A percentile compares a stretch with the other conserved stretches of the same genome.
Conservation (phyloP, 1,140 invertebrate genomes). For the Pseudomyrmex concolor region DNA sequence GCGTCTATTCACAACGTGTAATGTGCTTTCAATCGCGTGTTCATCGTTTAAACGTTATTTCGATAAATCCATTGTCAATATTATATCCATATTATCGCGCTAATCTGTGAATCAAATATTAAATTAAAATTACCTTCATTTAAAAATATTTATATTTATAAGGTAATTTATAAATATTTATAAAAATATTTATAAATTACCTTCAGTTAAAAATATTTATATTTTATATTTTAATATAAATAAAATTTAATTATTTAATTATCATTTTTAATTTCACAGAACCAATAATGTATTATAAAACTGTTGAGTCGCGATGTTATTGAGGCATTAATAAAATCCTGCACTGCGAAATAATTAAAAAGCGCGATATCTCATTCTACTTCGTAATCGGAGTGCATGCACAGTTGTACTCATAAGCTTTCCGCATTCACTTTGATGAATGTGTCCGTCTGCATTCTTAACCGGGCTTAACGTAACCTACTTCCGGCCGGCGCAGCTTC, state of each 20-base stretch:
- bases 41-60: constrained; percentile 10
- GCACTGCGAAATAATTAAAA: constrained; percentile 7
- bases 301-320: not conserved
- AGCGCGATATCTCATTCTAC: constrained; percentile 1
- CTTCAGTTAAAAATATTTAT: too few species aligned
- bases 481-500: constrained; percentile 26
- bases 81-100: not conserved
- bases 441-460: constrained; percentile 53
- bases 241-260: not conserved
- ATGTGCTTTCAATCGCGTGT: constrained; percentile 9
- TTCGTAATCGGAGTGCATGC: constrained; percentile 16
- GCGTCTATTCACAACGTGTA: constrained; percentile 10
- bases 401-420: constrained; percentile 12
- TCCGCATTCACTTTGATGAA: constrained; percentile 24
- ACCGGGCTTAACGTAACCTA: constrained; percentile 61
- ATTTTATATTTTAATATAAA: not conserved
- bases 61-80: constrained; percentile 5
- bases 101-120: not conserved
- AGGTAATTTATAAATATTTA: too few species aligned
- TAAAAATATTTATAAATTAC: too few species aligned
- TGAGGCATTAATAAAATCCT: constrained; percentile 24
- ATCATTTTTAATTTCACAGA: too few species aligned
- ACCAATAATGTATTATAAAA: too few species aligned
- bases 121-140: not conserved
- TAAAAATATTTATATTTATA: too few species aligned